Evolutionary conservation across 1,140 invertebrate genomes (phyloP).

Genomic region (Coenobita brevimanus): DNA sequence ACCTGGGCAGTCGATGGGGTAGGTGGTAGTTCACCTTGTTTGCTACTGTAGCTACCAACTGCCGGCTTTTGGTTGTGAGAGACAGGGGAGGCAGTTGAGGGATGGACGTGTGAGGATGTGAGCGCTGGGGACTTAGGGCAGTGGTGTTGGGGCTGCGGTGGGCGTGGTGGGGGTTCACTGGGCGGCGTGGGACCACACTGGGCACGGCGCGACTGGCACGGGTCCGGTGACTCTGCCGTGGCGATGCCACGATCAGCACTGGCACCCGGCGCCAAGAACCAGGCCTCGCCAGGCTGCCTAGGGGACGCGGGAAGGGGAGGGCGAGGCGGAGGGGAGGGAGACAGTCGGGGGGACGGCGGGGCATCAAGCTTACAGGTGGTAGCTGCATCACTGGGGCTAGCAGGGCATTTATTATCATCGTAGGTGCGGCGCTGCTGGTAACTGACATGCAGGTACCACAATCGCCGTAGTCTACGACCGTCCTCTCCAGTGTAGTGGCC

Average conservation of each 20-base stretch:
- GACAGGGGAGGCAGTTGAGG: too few species aligned
- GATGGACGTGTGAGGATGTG: too few species aligned
- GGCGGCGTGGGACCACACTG: slow-evolving; percentile 50
- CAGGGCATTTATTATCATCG: neutral
- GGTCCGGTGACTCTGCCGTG: slow-evolving; percentile 53
- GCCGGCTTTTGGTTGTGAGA: too few species aligned
- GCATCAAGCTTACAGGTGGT: slow-evolving; percentile 6
- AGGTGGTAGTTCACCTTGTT: neutral
- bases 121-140: too few species aligned
- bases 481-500: too few species aligned
- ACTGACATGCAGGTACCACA: neutral
- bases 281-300: slow-evolving; percentile 27
- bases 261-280: slow-evolving; percentile 48
- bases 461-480: too few species aligned
- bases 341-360: slow-evolving; percentile 8
- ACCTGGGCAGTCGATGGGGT: neutral
- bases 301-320: slow-evolving; percentile 38
- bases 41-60: neutral
- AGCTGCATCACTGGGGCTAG: neutral
- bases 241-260: slow-evolving; percentile 61
- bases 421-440: slow-evolving; percentile 2
- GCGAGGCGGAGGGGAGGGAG: slow-evolving; percentile 18
- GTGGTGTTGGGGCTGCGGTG: neutral
- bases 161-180: slow-evolving; percentile 27
- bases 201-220: slow-evolving; percentile 36